Conservation (phyloP, 2,888 invertebrate species). For the Cataglyphis rosenhaueri region DNA sequence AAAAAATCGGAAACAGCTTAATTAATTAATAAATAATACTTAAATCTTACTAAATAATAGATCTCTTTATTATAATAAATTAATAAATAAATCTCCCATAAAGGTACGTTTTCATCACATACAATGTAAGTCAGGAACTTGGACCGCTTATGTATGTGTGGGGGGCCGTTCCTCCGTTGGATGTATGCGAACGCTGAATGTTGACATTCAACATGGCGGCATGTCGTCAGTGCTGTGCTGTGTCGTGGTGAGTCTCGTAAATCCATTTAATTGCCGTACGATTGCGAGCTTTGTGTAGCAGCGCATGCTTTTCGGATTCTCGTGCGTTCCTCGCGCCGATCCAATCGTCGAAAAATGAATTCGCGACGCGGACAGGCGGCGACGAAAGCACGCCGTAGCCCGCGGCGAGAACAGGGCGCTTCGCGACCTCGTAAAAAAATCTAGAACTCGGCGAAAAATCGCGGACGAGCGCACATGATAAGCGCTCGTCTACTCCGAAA, state of each 20-base stretch:
- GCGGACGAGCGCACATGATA: slow-evolving; percentile 68
- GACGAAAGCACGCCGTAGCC: background rate
- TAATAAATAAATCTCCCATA: background rate
- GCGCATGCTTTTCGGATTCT: slow-evolving; percentile 17
- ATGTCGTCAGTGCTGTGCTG: slow-evolving; percentile 98
- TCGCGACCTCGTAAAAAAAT: slow-evolving; percentile 76
- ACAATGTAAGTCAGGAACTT: slow-evolving; percentile 54
- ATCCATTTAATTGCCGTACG: slow-evolving; percentile 69
- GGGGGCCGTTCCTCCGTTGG: slow-evolving; percentile 62
- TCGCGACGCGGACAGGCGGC: slow-evolving; percentile 8
- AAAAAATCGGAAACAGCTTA: background rate
- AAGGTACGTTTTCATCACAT: slow-evolving; percentile 37
- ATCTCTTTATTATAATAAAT: background rate
- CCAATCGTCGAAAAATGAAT: background rate
- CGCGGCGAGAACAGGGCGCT: slow-evolving; percentile 58
- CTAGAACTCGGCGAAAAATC: slow-evolving; percentile 76
- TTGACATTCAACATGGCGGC: slow-evolving; percentile 98
- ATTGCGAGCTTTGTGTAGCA: slow-evolving; percentile 73
- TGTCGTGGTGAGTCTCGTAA: slow-evolving; percentile 95
- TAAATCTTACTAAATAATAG: too few species aligned
- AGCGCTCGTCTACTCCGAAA: slow-evolving; percentile 28
- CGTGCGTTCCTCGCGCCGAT: background rate
- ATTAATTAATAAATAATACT: too few species aligned
- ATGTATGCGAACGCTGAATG: slow-evolving; percentile 83
- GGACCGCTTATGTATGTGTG: slow-evolving; percentile 15